Conservation (phyloP, 2,797 vertebrate genomes). For the Pogoniulus pusillus region DNA sequence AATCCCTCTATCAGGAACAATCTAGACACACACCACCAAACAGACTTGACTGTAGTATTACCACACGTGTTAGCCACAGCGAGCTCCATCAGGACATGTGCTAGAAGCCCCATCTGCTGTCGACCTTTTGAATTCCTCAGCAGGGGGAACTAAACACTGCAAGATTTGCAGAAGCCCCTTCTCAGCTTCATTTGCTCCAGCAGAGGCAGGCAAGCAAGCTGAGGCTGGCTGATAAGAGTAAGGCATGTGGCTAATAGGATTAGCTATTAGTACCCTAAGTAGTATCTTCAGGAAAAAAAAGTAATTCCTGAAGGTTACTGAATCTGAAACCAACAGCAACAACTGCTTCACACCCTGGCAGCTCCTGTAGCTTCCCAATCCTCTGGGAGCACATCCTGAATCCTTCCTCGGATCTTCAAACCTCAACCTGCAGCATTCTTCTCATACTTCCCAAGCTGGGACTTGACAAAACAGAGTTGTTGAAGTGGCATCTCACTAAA, state of each 20-base stretch:
- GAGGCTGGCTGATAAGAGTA: background rate
- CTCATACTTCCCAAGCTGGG: background rate
- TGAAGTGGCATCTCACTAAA: background rate
- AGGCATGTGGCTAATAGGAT: background rate
- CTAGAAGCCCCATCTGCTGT: conserved; percentile 11
- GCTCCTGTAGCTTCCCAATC: background rate
- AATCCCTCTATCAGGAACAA: background rate
- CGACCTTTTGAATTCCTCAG: background rate
- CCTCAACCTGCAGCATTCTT: background rate
- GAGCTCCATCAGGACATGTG: background rate
- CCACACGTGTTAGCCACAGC: background rate
- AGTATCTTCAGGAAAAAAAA: background rate
- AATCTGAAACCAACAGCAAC: background rate
- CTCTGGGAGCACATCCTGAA: background rate
- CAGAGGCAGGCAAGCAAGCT: rapidly evolving
- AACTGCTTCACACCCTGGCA: background rate
- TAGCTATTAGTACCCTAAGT: background rate
- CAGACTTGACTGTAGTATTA: background rate
- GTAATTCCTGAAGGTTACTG: background rate
- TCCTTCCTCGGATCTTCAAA: background rate
- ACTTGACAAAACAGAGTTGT: background rate
- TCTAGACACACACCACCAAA: background rate
- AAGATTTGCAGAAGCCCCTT: background rate
- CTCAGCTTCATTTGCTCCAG: background rate
- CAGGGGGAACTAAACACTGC: background rate